Evolutionary conservation across 2,113 vertebrate genomes (phyloP).

Genomic region (Myxocyprinus asiaticus): DNA sequence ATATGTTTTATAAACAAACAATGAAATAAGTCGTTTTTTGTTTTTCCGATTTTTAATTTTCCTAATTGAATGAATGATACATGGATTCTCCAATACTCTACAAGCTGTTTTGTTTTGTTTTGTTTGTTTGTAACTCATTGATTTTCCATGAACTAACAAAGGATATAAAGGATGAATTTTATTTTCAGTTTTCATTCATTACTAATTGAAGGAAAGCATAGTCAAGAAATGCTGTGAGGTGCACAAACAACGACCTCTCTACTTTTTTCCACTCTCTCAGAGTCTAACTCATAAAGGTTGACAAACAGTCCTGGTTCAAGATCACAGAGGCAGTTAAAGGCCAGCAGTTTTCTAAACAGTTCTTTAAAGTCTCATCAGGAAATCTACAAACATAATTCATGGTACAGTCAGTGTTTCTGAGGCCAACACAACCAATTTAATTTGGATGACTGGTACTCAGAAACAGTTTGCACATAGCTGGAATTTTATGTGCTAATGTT

Average conservation of each 20-base stretch:
- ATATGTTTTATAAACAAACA: too few relatives aligned
- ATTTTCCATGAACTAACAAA: too few relatives aligned
- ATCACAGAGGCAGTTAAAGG: not conserved
- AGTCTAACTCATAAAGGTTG: slow-evolving; percentile 62
- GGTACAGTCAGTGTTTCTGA: not conserved
- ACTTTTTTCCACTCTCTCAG: not conserved
- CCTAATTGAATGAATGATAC: too few relatives aligned
- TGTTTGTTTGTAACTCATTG: too few relatives aligned
- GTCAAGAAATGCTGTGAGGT: not conserved
- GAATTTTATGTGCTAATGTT: slow-evolving; percentile 56
- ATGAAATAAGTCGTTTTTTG: too few relatives aligned
- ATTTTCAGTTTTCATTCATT: too few relatives aligned
- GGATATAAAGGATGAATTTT: too few relatives aligned
- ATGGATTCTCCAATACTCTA: too few relatives aligned
- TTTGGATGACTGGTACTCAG: slow-evolving; percentile 54
- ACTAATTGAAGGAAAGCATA: too few relatives aligned
- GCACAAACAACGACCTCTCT: not conserved
- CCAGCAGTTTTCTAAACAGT: not conserved
- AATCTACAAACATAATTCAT: slow-evolving; percentile 32
- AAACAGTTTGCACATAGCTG: slow-evolving; percentile 50
- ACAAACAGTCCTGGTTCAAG: slow-evolving; percentile 59
- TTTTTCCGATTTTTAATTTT: too few relatives aligned
- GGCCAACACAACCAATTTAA: slow-evolving; percentile 44
- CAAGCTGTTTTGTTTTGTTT: too few relatives aligned
- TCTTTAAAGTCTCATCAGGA: slow-evolving; percentile 3